Evolutionary conservation across 2,888 invertebrate genomes (phyloP).

Genomic region (Eucriotettix oculatus): DNA sequence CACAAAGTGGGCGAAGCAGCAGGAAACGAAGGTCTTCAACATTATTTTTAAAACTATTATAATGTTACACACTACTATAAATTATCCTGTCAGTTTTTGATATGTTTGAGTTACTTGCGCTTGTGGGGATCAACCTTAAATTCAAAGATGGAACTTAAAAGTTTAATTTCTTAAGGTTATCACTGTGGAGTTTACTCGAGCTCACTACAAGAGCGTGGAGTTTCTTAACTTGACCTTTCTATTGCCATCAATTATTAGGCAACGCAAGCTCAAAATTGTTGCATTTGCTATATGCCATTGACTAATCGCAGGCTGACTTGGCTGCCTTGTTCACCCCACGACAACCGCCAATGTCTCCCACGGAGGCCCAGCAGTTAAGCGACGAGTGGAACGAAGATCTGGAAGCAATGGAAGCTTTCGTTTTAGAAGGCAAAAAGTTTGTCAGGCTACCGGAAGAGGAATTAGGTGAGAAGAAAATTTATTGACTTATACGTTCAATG

Average conservation of each 20-base stretch:
- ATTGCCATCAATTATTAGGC: no score
- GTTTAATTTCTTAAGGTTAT: no score
- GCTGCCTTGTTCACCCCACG: slow-evolving; percentile 90
- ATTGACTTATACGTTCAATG: no score
- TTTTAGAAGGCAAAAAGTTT: slow-evolving; percentile 91
- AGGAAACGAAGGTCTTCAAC: slow-evolving; percentile 54
- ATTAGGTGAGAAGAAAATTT: slow-evolving; percentile 38
- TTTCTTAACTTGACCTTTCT: no score
- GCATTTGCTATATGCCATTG: no score
- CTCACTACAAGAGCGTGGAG: no score
- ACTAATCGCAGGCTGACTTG: slow-evolving; percentile 56
- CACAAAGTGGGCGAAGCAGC: slow-evolving; percentile 75
- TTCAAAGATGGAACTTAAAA: no score
- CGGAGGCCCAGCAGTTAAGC: slow-evolving; percentile 74
- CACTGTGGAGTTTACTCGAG: no score
- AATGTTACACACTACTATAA: background rate
- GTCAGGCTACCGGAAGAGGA: slow-evolving; percentile 92
- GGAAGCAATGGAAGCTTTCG: slow-evolving; percentile 94
- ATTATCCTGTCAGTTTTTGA: slow-evolving; percentile 7
- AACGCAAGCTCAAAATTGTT: no score
- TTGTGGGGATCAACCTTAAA: no score
- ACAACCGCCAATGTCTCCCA: slow-evolving; percentile 69
- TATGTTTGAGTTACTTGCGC: slow-evolving; percentile 15
- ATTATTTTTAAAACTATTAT: background rate
- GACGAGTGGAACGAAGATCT: slow-evolving; percentile 98